Percentiles rank a stretch among this genome's conserved stretches.
Evolutionary conservation across 2,113 vertebrate genomes (phyloP).

Genomic region (Rynchops niger): DNA sequence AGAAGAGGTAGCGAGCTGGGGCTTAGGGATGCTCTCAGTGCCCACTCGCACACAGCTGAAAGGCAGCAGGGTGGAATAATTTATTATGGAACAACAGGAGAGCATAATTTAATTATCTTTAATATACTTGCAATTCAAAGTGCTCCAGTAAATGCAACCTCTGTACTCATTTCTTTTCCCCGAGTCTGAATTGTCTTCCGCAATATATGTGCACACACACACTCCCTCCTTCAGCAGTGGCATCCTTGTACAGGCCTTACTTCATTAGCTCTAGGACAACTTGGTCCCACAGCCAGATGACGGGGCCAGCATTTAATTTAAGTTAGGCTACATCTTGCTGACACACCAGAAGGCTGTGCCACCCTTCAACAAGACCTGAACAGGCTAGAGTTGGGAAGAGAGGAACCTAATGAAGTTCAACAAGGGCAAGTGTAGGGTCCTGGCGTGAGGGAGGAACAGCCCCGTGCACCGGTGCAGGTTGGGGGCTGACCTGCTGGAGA

Average conservation of each 20-base stretch:
- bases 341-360: too few relatives aligned
- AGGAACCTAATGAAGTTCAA: too few relatives aligned
- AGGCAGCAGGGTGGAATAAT: not conserved
- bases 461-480: too few relatives aligned
- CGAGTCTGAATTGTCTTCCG: not conserved
- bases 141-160: not conserved
- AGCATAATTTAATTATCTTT: not conserved
- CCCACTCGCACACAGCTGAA: not conserved
- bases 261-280: fast-evolving
- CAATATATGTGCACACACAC: too few relatives aligned
- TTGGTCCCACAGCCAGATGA: not conserved
- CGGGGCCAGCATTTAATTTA: not conserved
- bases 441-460: too few relatives aligned
- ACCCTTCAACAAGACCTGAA: too few relatives aligned
- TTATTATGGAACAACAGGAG: not conserved
- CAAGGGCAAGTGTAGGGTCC: too few relatives aligned
- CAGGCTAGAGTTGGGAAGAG: too few relatives aligned
- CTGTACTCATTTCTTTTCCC: not conserved
- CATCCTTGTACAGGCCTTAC: not conserved
- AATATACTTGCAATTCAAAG: not conserved
- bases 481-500: too few relatives aligned
- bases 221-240: not conserved
- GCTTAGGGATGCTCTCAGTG: too few relatives aligned
- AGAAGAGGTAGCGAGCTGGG: not conserved
- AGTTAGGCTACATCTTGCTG: not conserved